phyloP scores from a whole-genome alignment of 1,140 invertebrate species.

The Panagrolaimus sp. region DNA sequence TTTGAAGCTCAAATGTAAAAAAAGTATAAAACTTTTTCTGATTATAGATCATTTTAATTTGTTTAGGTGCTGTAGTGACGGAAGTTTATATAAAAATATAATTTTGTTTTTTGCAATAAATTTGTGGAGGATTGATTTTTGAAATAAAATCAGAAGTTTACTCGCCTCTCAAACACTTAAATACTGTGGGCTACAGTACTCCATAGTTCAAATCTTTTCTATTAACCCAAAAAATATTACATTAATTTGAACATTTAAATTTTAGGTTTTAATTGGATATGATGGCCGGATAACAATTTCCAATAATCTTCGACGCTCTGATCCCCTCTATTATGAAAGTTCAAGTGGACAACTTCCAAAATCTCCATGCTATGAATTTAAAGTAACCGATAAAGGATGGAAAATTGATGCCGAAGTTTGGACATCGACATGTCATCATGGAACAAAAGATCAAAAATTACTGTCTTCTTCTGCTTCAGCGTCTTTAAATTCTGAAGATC shows the following conservation, averaged over 20 bases:
- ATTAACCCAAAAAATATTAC: no score
- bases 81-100: no score
- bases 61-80: no score
- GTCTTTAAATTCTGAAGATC: constrained; percentile 18
- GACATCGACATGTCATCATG: constrained; percentile 33
- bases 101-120: no score
- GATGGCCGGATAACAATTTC: constrained; percentile 48
- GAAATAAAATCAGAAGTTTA: no score
- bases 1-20: no score
- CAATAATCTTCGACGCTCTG: constrained; percentile 31
- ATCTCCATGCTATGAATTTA: constrained; percentile 37
- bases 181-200: neutral
- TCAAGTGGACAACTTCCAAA: constrained; percentile 30
- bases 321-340: constrained; percentile 25
- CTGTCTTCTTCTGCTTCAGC: neutral
- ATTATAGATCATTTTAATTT: no score
- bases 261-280: constrained; percentile 51
- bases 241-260: neutral
- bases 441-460: neutral
- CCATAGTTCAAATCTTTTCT: no score
- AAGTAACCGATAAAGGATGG: constrained; percentile 50
- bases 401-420: constrained; percentile 50
- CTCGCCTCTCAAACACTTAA: no score
- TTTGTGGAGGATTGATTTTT: no score
- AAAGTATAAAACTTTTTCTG: no score